Base-by-base conservation (phyloP, 2,888 invertebrate species). In the Zeuzera pyrina region DNA sequence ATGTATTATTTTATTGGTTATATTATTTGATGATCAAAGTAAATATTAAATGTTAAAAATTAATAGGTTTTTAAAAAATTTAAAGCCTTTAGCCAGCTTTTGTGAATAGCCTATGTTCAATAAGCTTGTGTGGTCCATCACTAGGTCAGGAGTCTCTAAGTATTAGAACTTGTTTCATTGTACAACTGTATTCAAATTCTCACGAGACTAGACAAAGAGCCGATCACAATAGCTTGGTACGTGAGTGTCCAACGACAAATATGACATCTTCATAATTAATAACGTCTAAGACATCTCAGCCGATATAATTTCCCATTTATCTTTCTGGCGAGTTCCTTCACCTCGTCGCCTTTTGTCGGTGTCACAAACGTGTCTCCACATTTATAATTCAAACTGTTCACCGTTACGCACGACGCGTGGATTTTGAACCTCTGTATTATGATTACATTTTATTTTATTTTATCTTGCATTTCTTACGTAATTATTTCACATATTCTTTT, bases 241-340 rank as follows among this genome's bases (percentile, higher is more conserved):
- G 78, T 76, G 76, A 71, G 66, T 58, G 65, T 50, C 57, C 49
- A 49, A 47, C 62, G 74, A 76, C 78, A 73, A n/a, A 70, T 77
- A 67, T 78, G 81, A 74, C 81, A 72, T 62, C 74, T 74, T 69
- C 70, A 77, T 81, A 81, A 81, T 81, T 83, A 83, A 83, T 83
- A 79, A 76, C 81, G 72, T 70, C 67, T 65, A 70, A 66, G 65
- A 74, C 76, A 79, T 81, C 74, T 70, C 61, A 53, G 63, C 70
- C 71, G 73, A 81, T 83, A 81, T 78, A 74, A 81, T 81, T 77
- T 77, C 69, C 44, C 77, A 79, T 81, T 78, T 78, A 81, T 79
- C 78, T 74, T 58, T 48, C 49, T n/a, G n/a, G 43, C 35, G 58
- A 72, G 81, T 72, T 79, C 72, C 68, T 78, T 77, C 63, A 79